Evolutionary conservation across 2,888 invertebrate genomes (phyloP), one percentile per base, ranked within the genome.

Genomic region (Entomobrya proxima): DNA sequence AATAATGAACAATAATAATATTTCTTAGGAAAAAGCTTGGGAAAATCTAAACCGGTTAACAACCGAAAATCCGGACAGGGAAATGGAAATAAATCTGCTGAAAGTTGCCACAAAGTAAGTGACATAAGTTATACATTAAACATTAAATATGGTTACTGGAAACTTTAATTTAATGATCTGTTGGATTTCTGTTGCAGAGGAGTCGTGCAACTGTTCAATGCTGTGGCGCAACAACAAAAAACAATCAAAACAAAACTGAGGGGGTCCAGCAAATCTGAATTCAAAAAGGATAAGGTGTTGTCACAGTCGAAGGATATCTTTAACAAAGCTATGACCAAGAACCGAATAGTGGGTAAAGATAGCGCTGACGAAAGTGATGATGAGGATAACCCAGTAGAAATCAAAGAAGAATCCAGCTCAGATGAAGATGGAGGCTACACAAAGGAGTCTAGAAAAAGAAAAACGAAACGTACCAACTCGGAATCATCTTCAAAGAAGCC

Each of bases 81-180:
- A 96, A 80, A 94, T 95, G 89, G 98, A 98, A 92, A 94, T 94
- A 90, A 92, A 94, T 82, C 92, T 98, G 69, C 93, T 95, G 44
- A 96, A 95, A 93, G 96, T 97, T 90, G 97, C 97, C 11, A 98
- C 97, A 47, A 93, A 92, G 94, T 94, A 92, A 75, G 58, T 78
- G 6, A n/a, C 11, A n/a, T 2, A 27, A 6, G 9, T 15, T 3
- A 47, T 15, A 47, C 15, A 47, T 47, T 55, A 6, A 21, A 1
- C 15, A 30, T n/a, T 15, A 27, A 30, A 30, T 15, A 5, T 32
- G 2, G 15, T 2, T 32, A 61, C 6, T 27, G 2, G n/a, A 27
- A 61, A 9, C 18, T 30, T 30, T 87, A 85, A 85, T 67, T 6
- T 37, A 69, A 72, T 35, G 11, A 11, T 52, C 30, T 3, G 5